phyloP scores from a whole-genome alignment of 2,888 invertebrate genomes.

The Nezara viridula region DNA sequence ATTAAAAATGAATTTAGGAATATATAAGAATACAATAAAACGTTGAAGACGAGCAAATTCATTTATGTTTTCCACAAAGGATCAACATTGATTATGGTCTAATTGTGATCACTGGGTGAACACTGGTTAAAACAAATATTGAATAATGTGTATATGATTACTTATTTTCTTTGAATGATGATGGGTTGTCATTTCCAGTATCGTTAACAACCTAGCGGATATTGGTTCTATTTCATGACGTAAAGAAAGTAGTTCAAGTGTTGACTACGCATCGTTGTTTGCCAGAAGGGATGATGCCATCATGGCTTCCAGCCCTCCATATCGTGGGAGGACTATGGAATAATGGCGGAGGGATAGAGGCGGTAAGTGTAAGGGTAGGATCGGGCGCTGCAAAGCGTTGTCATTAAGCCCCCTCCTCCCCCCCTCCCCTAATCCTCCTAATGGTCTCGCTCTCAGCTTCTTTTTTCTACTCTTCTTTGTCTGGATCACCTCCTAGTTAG shows the following conservation, averaged over 20 bases:
- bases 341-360: background rate
- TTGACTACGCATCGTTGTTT: background rate
- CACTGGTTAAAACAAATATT: too few species aligned
- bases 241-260: background rate
- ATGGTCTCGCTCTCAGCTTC: background rate
- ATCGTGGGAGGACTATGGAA: background rate
- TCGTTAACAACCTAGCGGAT: too few species aligned
- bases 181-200: too few species aligned
- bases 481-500: slow-evolving; percentile 6
- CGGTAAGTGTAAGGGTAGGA: background rate
- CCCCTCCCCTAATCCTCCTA: background rate
- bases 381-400: background rate
- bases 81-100: too few species aligned
- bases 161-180: too few species aligned
- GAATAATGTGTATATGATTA: too few species aligned
- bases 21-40: too few species aligned
- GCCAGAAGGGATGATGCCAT: background rate
- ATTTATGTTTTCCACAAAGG: too few species aligned
- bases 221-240: too few species aligned
- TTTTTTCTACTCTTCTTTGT: slow-evolving; percentile 4
- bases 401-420: background rate
- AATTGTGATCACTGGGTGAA: too few species aligned
- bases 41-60: too few species aligned
- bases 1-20: too few species aligned
- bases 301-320: background rate